Base-by-base conservation (phyloP, 2,797 vertebrate genomes). In the Varecia variegata region DNA sequence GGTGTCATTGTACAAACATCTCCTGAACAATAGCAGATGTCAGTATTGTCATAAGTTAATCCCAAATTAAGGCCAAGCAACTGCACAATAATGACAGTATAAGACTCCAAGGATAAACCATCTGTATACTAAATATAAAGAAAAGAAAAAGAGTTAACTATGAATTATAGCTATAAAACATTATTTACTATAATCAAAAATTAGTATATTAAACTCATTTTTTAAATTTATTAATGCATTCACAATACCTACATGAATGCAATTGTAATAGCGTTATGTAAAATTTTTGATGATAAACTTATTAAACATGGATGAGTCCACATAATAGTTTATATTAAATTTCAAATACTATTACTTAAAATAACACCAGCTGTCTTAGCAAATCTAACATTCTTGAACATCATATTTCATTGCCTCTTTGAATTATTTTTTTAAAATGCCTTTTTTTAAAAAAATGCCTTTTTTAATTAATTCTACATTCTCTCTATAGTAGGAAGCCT, bases 1-100 rank as follows among this genome's bases (percentile, higher is more conserved):
- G 98, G 98, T 93, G 98, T 98, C 99, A 99, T 99, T 95, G 99
- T 97, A 96, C 99, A 99, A 96, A 96, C 23, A 2, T 12, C 0
- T 13, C 79, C 68, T 1, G 97, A 97, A 84, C 99, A 99, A 32
- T 0, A 65, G 93, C 99, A 99, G 32, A 11, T 0, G 0, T 98
- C 96, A 0, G 90, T 91, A 40, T 98, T 97, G 2, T 99, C 99
- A 4, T 99, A 99, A 97, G 98, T 98, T 98, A 99, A 98, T 58
- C 99, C 99, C 15, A 99, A 96, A 97, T 99, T 99, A 97, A 99
- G 98, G 3, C 99, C 99, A 32, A 99, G 98, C 50, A 99, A 98
- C n/a, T 99, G 99, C 18, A 99, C 98, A 38, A 99, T 97, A 45
- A 99, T 98, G 93, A 99, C 98, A 30, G 99, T 98, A 45, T 99